phyloP scores from a whole-genome alignment of 1,140 invertebrate species.

The Danaus melanippus region DNA sequence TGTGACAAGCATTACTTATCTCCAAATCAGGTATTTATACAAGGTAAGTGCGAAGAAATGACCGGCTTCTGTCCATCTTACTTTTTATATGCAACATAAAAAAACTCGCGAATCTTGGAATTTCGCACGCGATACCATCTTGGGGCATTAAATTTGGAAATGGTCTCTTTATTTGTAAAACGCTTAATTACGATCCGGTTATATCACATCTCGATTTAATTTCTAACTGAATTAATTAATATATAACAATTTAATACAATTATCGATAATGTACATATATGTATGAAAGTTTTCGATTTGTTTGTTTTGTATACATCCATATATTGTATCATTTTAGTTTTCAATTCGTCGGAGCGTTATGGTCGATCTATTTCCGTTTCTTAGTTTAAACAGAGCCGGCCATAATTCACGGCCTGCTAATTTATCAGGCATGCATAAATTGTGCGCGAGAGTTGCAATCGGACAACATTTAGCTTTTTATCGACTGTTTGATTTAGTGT shows the following conservation, averaged over 20 bases:
- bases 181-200: too few relatives aligned
- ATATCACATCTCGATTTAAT: too few relatives aligned
- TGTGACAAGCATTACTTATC: constrained; percentile 12
- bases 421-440: constrained; percentile 62
- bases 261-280: too few relatives aligned
- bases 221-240: too few relatives aligned
- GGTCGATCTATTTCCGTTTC: background rate
- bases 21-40: constrained; percentile 18
- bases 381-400: constrained; percentile 19
- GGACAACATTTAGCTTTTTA: constrained; percentile 69
- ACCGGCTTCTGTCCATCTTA: constrained; percentile 15
- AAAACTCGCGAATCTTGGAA: constrained; percentile 22
- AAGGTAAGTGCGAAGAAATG: constrained; percentile 16
- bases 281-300: too few relatives aligned
- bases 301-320: too few relatives aligned
- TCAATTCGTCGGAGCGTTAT: too few relatives aligned
- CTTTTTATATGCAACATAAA: constrained; percentile 17
- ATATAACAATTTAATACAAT: too few relatives aligned
- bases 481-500: constrained; percentile 66
- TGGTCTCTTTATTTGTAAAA: too few relatives aligned
- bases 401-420: constrained; percentile 57
- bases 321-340: too few relatives aligned
- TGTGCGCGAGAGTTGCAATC: constrained; percentile 60
- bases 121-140: constrained; percentile 28
- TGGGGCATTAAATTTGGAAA: too few relatives aligned